Evolutionary conservation across 2,888 invertebrate species (phyloP).

Genomic region (Pogonocherus hispidulus): DNA sequence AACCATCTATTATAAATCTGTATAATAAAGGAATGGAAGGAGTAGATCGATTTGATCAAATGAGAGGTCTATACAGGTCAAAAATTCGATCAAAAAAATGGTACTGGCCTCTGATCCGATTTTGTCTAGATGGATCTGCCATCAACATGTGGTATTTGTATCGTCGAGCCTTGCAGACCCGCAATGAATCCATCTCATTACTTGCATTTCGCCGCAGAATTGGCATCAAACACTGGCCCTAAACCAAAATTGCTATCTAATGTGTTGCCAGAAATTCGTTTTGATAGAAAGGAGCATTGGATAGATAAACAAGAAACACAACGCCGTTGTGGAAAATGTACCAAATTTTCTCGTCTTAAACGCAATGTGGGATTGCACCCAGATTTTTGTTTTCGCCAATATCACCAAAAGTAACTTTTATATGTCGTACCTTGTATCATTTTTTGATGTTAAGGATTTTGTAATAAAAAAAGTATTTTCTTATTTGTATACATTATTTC

Average conservation of each 20-base stretch:
- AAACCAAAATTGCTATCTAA: constrained; percentile 19
- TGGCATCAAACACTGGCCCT: constrained; percentile 10
- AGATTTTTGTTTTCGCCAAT: constrained; percentile 5
- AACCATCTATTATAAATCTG: constrained; percentile 37
- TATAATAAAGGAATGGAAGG: constrained; percentile 51
- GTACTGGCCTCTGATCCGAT: constrained; percentile 48
- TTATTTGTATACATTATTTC: background rate
- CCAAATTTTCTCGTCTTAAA: constrained; percentile 21
- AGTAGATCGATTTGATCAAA: constrained; percentile 43
- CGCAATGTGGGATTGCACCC: constrained; percentile 20
- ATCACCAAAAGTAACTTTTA: constrained; percentile 12
- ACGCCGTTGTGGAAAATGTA: too few relatives aligned
- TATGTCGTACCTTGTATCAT: too few relatives aligned
- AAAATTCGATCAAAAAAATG: constrained; percentile 46
- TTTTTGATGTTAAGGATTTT: background rate
- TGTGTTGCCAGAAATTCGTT: constrained; percentile 25
- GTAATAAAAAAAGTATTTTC: background rate
- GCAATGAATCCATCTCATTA: constrained; percentile 14
- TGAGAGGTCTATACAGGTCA: constrained; percentile 36
- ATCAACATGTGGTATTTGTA: constrained; percentile 31
- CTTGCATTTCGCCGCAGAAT: constrained; percentile 23
- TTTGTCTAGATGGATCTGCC: constrained; percentile 41
- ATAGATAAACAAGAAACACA: too few relatives aligned
- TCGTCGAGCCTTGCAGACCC: constrained; percentile 4
- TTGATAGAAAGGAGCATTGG: too few relatives aligned